These are phyloP conservation scores for Chlorops oryzae DNA, from an alignment of 1,140 invertebrate species.

Conservation along the genomic window DNA sequence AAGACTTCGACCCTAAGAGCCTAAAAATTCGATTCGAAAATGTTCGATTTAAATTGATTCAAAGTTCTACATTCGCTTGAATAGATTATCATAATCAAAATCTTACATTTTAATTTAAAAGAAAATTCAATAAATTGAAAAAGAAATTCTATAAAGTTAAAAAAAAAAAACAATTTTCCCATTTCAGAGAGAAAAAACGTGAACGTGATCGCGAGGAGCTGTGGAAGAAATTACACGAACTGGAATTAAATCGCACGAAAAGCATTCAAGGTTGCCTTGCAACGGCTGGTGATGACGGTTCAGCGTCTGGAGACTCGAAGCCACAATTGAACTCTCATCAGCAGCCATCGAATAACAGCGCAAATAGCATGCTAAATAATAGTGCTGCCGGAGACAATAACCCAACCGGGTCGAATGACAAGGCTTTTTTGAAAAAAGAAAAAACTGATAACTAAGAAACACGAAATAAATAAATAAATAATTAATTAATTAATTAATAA, in stretches of 20 bases:
- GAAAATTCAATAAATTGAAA: too few relatives aligned
- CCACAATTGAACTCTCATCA: slow-evolving; percentile 37
- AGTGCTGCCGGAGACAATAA: slow-evolving; percentile 39
- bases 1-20: too few relatives aligned
- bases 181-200: slow-evolving; percentile 82
- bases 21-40: too few relatives aligned
- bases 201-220: slow-evolving; percentile 91
- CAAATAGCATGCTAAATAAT: slow-evolving; percentile 23
- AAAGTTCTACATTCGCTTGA: too few relatives aligned
- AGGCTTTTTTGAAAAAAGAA: slow-evolving; percentile 5
- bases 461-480: neutral
- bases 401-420: slow-evolving; percentile 12
- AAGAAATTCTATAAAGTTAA: too few relatives aligned
- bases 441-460: slow-evolving; percentile 15
- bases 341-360: slow-evolving; percentile 46
- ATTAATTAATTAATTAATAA: neutral
- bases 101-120: neutral
- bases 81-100: neutral
- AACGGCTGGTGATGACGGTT: slow-evolving; percentile 28
- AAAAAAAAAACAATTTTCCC: neutral
- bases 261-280: slow-evolving; percentile 23
- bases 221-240: slow-evolving; percentile 84
- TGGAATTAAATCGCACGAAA: slow-evolving; percentile 53
- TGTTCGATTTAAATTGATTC: too few relatives aligned
- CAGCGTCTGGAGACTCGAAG: slow-evolving; percentile 25